These are phyloP conservation scores for Dipodomys spectabilis DNA, from an alignment of 2,113 vertebrate species.

Conservation along the genomic window DNA sequence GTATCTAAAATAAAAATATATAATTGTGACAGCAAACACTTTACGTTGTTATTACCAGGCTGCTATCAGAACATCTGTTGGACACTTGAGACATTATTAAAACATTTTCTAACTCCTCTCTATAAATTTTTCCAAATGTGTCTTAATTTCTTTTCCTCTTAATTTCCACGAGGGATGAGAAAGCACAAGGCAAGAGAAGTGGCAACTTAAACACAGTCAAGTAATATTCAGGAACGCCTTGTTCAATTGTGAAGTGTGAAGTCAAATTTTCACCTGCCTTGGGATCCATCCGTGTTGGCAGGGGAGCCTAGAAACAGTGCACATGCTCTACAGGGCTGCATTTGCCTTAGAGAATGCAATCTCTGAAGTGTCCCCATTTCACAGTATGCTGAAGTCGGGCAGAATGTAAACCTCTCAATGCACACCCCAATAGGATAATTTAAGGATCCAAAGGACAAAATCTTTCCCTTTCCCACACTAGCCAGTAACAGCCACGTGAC, in stretches of 20 bases:
- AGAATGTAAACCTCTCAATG: background rate
- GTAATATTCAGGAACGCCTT: constrained; percentile 18
- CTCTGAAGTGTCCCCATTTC: constrained; percentile 16
- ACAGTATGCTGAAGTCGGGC: background rate
- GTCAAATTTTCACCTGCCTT: constrained; percentile 53
- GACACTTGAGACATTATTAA: background rate
- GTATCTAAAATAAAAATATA: background rate
- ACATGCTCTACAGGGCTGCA: background rate
- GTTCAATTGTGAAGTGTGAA: constrained; percentile 8
- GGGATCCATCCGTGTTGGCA: background rate
- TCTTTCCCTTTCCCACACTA: background rate
- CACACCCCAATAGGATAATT: background rate
- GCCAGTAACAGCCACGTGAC: background rate
- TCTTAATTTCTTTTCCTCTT: background rate
- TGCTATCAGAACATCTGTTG: background rate
- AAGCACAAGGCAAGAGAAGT: background rate
- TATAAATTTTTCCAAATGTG: constrained; percentile 13
- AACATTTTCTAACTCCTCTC: background rate
- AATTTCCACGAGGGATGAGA: background rate
- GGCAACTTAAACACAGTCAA: constrained; percentile 9
- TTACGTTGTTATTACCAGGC: background rate
- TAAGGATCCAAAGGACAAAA: background rate
- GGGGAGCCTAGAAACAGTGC: background rate
- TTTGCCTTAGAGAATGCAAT: constrained; percentile 2
- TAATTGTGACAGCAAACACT: background rate